A percentile compares a stretch with the other conserved stretches of the same genome.
Conservation (phyloP, 1,140 invertebrate species). For the Brevipalpus yothersi region DNA sequence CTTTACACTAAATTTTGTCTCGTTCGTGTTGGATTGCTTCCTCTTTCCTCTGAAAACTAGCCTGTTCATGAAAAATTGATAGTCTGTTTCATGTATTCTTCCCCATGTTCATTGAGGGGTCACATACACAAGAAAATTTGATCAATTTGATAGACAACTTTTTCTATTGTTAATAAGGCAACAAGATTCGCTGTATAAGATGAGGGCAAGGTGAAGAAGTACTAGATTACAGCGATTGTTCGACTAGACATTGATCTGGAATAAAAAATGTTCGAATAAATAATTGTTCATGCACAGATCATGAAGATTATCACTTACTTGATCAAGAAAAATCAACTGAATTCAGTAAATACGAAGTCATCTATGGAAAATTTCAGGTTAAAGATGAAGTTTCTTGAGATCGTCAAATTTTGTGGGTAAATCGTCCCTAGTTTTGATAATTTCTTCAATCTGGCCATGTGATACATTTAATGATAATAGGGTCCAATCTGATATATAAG, state of each 20-base stretch:
- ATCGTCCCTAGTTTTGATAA: neutral
- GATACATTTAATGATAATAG: neutral
- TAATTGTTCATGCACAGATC: too few species aligned
- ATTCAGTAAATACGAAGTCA: too few species aligned
- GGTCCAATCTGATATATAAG: neutral
- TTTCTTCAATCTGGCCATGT: neutral
- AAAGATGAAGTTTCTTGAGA: too few species aligned
- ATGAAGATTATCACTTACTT: constrained; percentile 18
- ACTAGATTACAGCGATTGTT: constrained; percentile 24
- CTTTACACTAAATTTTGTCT: too few species aligned
- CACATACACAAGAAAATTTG: too few species aligned
- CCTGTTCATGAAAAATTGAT: too few species aligned
- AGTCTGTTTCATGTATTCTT: too few species aligned
- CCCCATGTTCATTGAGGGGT: too few species aligned
- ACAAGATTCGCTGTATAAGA: constrained; percentile 32
- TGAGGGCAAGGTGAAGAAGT: constrained; percentile 31
- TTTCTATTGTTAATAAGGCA: constrained; percentile 30
- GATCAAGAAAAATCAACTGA: too few species aligned
- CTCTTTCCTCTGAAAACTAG: too few species aligned
- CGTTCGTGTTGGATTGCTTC: too few species aligned
- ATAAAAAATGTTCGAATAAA: neutral
- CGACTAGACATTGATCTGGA: constrained; percentile 20
- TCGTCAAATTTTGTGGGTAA: neutral
- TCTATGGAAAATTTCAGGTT: too few species aligned
- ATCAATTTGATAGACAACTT: constrained; percentile 28